Percentiles rank a stretch among this genome's conserved stretches.
Conservation (phyloP, 2,113 vertebrate genomes). For the Otocyon megalotis region DNA sequence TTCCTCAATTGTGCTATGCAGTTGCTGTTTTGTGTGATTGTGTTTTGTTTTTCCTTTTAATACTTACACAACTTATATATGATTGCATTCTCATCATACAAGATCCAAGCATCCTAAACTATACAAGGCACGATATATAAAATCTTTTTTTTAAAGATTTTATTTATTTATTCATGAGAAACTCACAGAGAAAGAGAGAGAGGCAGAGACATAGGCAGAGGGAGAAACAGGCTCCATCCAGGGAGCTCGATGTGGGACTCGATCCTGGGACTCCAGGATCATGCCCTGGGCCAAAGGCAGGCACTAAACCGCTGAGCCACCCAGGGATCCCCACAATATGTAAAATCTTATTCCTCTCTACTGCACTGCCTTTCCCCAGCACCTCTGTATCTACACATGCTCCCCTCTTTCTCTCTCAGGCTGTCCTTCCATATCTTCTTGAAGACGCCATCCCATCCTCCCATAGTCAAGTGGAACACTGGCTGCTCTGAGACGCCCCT, state of each 20-base stretch:
- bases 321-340: too few species aligned
- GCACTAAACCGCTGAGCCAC: too few species aligned
- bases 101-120: background rate
- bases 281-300: too few species aligned
- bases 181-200: too few species aligned
- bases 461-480: background rate
- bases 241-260: too few species aligned
- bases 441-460: background rate
- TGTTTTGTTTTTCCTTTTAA: background rate
- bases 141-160: background rate
- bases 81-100: background rate
- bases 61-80: background rate
- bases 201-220: too few species aligned
- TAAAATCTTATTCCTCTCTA: background rate
- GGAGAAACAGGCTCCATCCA: too few species aligned
- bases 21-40: background rate
- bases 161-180: too few species aligned
- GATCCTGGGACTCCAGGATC: too few species aligned
- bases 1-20: background rate
- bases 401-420: background rate
- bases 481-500: background rate
- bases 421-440: background rate
- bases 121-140: background rate
- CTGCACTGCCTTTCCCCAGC: rapidly evolving
- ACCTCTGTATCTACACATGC: background rate